These are phyloP conservation scores for Hydrolagus colliei DNA, from an alignment of 2,797 vertebrate species.

Conservation along the genomic window DNA sequence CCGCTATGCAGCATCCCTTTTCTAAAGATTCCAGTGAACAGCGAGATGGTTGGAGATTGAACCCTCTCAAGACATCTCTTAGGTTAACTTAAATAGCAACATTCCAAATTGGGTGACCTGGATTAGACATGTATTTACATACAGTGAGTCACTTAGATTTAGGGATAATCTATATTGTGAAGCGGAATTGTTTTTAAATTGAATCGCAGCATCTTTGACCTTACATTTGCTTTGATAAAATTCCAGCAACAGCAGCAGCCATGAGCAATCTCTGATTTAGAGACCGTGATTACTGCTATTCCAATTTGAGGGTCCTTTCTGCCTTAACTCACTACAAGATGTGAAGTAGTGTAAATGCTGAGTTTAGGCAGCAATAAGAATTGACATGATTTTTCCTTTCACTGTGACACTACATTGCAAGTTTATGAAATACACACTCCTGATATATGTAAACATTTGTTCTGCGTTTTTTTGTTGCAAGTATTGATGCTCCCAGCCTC, in stretches of 20 bases:
- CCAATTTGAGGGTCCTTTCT: too few relatives aligned
- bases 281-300: too few relatives aligned
- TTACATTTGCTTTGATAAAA: not conserved
- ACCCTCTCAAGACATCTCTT: not conserved
- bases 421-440: too few relatives aligned
- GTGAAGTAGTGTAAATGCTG: too few relatives aligned
- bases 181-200: not conserved
- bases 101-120: not conserved
- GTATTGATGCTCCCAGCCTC: too few relatives aligned
- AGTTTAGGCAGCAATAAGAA: too few relatives aligned
- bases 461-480: too few relatives aligned
- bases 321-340: too few relatives aligned
- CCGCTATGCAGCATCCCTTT: not conserved
- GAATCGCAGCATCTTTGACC: not conserved
- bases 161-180: not conserved
- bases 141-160: not conserved
- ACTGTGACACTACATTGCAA: not conserved
- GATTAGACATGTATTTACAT: not conserved
- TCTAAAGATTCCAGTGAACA: not conserved
- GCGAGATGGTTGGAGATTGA: not conserved
- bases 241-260: too few relatives aligned
- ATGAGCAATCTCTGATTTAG: slow-evolving; percentile 4
- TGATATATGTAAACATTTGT: too few relatives aligned
- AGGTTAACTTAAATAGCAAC: too few relatives aligned
- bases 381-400: too few relatives aligned